phyloP scores from a whole-genome alignment of 2,888 invertebrate genomes.

The Carcina quercana region DNA sequence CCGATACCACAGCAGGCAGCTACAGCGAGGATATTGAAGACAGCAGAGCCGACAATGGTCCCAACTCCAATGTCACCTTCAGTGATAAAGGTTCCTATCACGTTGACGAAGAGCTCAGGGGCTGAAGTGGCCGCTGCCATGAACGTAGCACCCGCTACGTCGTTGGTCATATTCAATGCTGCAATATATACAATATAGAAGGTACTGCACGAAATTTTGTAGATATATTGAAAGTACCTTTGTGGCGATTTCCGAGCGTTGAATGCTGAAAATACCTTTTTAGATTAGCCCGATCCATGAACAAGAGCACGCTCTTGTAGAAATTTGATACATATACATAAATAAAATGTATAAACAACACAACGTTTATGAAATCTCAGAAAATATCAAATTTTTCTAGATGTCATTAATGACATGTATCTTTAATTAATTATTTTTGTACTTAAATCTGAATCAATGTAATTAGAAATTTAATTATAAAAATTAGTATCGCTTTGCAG shows the following conservation, averaged over 20 bases:
- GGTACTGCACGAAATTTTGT: no score
- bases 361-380: no score
- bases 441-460: no score
- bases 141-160: constrained; percentile 92
- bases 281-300: no score
- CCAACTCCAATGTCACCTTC: constrained; percentile 85
- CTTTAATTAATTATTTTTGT: no score
- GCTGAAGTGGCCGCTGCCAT: constrained; percentile 93
- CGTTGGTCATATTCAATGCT: constrained; percentile 80
- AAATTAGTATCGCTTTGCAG: no score
- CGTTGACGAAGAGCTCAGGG: constrained; percentile 90
- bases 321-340: no score
- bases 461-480: no score
- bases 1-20: constrained; percentile 83
- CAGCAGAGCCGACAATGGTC: constrained; percentile 85
- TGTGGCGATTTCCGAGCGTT: background rate
- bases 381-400: no score
- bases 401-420: no score
- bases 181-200: background rate
- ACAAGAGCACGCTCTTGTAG: no score
- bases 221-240: background rate
- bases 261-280: background rate
- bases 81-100: constrained; percentile 86
- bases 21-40: constrained; percentile 85
- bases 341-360: no score